A percentile compares a stretch with the other conserved stretches of the same genome.
phyloP scores from a whole-genome alignment of 1,140 invertebrate genomes.

The Nephila pilipes region DNA sequence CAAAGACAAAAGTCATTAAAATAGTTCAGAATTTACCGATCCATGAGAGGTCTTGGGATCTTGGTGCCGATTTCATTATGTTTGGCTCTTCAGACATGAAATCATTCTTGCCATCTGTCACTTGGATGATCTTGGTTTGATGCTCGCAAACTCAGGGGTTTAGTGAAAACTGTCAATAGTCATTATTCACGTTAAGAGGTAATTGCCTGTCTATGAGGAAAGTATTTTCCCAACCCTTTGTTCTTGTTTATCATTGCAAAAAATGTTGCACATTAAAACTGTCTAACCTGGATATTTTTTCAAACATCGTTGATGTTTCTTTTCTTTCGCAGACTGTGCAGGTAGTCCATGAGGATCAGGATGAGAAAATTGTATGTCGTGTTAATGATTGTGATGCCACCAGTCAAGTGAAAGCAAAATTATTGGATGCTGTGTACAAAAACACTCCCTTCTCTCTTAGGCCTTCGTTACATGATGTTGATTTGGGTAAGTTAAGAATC shows the following conservation, averaged over 20 bases:
- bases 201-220: background rate
- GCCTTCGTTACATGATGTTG: slow-evolving; percentile 94
- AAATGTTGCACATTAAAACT: background rate
- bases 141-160: background rate
- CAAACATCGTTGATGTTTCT: background rate
- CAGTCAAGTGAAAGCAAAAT: slow-evolving; percentile 98
- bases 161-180: background rate
- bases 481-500: slow-evolving; percentile 84
- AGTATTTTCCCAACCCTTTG: background rate
- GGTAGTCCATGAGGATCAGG: slow-evolving; percentile 92
- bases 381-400: slow-evolving; percentile 99
- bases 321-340: slow-evolving; percentile 73
- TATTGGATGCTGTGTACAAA: slow-evolving; percentile 97
- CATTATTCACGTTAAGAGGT: background rate
- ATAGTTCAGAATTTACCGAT: background rate
- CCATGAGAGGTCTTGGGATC: background rate
- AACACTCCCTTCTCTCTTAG: slow-evolving; percentile 95
- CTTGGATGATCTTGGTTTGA: background rate
- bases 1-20: slow-evolving; percentile 41
- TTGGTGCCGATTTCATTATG: background rate
- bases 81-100: background rate
- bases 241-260: background rate
- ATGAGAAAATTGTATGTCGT: slow-evolving; percentile 97
- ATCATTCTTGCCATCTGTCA: slow-evolving; percentile 13
- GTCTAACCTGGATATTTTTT: background rate